Conservation (phyloP, 1,140 invertebrate species). For the Macrocentrus cingulum region DNA sequence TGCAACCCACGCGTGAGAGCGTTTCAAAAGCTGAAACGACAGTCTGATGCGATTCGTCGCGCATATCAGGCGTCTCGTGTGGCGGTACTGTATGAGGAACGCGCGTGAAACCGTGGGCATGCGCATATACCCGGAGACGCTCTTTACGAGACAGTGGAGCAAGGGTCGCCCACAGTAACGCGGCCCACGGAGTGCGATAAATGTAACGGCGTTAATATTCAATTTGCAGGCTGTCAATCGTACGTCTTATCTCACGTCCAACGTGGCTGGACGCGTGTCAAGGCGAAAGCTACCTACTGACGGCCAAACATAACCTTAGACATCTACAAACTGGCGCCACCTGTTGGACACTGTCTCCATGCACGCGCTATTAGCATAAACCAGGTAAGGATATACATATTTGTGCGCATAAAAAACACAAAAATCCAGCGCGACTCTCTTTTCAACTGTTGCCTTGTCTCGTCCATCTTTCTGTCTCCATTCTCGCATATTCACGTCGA, state of each 20-base stretch:
- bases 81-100: not conserved
- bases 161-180: conserved; percentile 17
- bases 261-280: not conserved
- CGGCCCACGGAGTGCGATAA: conserved; percentile 1
- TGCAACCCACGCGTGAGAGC: not conserved
- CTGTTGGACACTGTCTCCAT: conserved; percentile 4
- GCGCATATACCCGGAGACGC: conserved; percentile 9
- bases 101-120: not conserved
- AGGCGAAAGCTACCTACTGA: not conserved
- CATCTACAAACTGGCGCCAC: conserved; percentile 18
- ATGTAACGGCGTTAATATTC: conserved; percentile 21
- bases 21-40: not conserved
- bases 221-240: conserved; percentile 31
- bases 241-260: not conserved
- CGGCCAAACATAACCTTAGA: too few relatives aligned
- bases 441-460: conserved; percentile 12
- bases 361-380: conserved; percentile 25
- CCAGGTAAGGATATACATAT: conserved; percentile 10
- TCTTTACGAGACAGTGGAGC: conserved; percentile 32
- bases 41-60: conserved; percentile 30
- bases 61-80: conserved; percentile 32
- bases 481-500: conserved; percentile 20
- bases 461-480: conserved; percentile 31
- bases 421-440: conserved; percentile 10
- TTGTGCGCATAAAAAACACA: conserved; percentile 1